These are phyloP conservation scores for Herpetotheres cachinnans DNA, from an alignment of 2,113 vertebrate genomes.

Conservation along the genomic window DNA sequence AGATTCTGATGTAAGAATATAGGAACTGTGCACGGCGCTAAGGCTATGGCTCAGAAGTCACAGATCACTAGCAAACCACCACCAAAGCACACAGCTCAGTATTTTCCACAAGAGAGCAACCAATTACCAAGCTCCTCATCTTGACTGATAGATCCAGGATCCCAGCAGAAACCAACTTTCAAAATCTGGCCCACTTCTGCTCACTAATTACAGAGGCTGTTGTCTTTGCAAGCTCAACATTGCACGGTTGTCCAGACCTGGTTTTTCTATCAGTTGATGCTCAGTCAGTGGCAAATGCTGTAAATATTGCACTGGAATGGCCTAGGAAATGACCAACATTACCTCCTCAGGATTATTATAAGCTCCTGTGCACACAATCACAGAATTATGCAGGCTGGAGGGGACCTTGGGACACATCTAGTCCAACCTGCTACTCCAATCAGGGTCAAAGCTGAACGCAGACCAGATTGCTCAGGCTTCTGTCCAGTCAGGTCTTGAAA, in stretches of 20 bases:
- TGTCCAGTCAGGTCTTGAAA: neutral
- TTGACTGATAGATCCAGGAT: neutral
- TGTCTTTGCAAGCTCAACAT: neutral
- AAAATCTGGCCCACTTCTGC: neutral
- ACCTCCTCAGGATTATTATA: neutral
- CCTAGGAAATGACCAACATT: neutral
- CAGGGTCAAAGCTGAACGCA: neutral
- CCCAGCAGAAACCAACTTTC: neutral
- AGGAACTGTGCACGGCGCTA: fast-evolving
- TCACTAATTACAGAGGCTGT: neutral
- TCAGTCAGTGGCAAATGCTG: neutral
- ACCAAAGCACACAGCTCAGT: neutral
- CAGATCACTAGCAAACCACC: neutral
- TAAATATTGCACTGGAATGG: neutral
- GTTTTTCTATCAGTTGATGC: neutral
- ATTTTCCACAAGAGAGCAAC: neutral
- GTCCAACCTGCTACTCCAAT: neutral
- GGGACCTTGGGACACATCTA: neutral
- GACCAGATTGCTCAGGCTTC: neutral
- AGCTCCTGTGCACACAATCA: neutral
- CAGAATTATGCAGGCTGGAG: neutral
- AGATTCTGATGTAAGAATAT: neutral
- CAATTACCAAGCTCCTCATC: neutral
- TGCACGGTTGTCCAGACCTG: neutral
- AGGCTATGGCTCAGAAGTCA: neutral